phyloP scores from a whole-genome alignment of 2,888 invertebrate species.

The Drosophila phalerata region DNA sequence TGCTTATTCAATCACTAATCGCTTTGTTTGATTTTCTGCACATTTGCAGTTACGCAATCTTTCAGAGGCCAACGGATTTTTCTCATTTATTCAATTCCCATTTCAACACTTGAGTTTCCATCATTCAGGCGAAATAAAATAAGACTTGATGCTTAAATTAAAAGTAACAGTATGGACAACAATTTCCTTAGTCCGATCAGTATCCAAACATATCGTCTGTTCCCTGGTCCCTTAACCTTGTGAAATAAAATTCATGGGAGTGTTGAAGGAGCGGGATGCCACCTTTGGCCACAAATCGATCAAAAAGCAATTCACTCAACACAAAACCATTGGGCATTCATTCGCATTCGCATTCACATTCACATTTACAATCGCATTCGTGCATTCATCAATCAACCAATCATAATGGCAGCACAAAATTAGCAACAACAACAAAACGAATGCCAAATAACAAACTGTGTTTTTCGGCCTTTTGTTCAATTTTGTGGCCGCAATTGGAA shows the following conservation, averaged over 20 bases:
- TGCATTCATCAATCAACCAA: conserved; percentile 60
- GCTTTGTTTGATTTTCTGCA: background rate
- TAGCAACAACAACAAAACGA: conserved; percentile 49
- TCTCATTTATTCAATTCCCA: conserved; percentile 34
- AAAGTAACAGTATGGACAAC: conserved; percentile 14
- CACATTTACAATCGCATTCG: conserved; percentile 32
- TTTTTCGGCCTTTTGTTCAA: conserved; percentile 27
- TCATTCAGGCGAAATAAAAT: background rate
- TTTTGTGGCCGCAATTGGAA: conserved; percentile 27
- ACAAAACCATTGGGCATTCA: conserved; percentile 51
- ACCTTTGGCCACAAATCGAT: conserved; percentile 31
- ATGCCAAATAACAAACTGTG: conserved; percentile 19
- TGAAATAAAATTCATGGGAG: conserved; percentile 15
- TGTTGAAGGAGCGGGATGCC: background rate
- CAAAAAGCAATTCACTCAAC: conserved; percentile 67
- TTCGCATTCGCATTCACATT: conserved; percentile 31
- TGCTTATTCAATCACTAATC: background rate
- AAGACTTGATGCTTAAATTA: conserved; percentile 5
- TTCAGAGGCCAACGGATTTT: no score
- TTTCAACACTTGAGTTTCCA: conserved; percentile 26
- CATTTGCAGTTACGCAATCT: background rate
- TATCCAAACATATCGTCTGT: background rate
- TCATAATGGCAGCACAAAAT: conserved; percentile 69
- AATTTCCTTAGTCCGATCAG: conserved; percentile 11
- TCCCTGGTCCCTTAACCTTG: background rate